A percentile compares a stretch with the other conserved stretches of the same genome.
These are phyloP conservation scores for Peromyscus attwateri DNA, from an alignment of 2,797 vertebrate species.

Conservation along the genomic window DNA sequence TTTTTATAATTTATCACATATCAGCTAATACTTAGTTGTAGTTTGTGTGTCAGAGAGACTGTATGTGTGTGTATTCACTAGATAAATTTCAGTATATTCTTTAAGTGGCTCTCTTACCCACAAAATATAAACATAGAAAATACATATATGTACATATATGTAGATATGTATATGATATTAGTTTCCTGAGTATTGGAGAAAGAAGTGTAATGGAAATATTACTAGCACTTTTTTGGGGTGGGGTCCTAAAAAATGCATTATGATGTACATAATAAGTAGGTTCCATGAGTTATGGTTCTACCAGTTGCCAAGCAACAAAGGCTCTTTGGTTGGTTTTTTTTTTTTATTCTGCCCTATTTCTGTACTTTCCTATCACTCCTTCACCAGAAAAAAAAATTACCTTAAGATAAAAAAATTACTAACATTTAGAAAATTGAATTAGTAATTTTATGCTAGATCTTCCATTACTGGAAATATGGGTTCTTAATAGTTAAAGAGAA, in stretches of 20 bases:
- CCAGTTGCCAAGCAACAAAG: conserved; percentile 73
- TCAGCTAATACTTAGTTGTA: neutral
- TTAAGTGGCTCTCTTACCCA: neutral
- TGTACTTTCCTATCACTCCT: conserved; percentile 31
- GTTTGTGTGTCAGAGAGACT: neutral
- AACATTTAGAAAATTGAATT: conserved; percentile 15
- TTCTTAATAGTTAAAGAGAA: conserved; percentile 49
- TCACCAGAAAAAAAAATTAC: neutral
- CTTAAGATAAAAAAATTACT: neutral
- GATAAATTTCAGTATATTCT: conserved; percentile 5
- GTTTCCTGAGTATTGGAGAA: conserved; percentile 35
- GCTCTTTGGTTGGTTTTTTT: neutral
- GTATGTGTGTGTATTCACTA: neutral
- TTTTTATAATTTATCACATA: neutral
- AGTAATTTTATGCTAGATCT: conserved; percentile 40
- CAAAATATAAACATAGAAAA: conserved; percentile 51
- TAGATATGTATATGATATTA: neutral
- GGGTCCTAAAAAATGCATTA: conserved; percentile 26
- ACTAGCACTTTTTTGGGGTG: neutral
- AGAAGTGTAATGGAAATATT: conserved; percentile 17
- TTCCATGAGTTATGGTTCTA: conserved; percentile 71
- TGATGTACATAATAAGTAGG: neutral
- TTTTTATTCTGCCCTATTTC: neutral
- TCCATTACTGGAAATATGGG: conserved; percentile 35
- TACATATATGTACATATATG: neutral